phyloP scores from a whole-genome alignment of 2,888 invertebrate species.

The Alentia gelatinosa region DNA sequence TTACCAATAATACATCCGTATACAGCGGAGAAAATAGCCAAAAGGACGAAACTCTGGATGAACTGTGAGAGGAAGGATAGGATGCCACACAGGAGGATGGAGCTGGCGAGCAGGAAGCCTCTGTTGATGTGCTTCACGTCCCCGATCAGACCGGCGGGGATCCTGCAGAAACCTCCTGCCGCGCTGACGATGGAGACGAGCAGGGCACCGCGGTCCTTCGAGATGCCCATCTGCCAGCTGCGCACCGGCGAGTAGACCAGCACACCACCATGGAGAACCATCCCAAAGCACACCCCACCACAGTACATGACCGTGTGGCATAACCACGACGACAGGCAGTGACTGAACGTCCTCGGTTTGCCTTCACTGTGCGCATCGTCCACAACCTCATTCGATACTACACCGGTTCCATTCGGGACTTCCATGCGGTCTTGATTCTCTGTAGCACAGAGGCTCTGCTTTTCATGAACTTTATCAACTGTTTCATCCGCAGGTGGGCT shows the following conservation, averaged over 20 bases:
- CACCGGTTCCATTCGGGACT: neutral
- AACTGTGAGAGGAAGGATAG: conserved; percentile 4
- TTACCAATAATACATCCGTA: conserved; percentile 33
- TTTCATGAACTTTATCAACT: neutral
- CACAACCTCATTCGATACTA: neutral
- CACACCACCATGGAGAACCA: neutral
- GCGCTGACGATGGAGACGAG: conserved; percentile 24
- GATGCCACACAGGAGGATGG: neutral
- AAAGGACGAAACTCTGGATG: neutral
- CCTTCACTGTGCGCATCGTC: too few relatives aligned
- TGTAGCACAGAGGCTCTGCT: neutral
- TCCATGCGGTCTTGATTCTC: too few relatives aligned
- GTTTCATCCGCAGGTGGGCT: neutral
- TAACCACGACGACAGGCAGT: neutral
- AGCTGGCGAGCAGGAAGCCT: neutral
- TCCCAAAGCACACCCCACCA: neutral
- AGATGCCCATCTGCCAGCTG: neutral
- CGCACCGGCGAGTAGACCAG: neutral
- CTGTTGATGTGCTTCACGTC: neutral
- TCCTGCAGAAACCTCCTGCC: neutral
- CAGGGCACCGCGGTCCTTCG: neutral
- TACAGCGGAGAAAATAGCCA: neutral
- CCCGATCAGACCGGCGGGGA: conserved; percentile 13
- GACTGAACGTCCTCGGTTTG: neutral
- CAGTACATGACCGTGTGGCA: neutral